Evolutionary conservation across 2,888 invertebrate genomes (phyloP).

Genomic region (Scaptomyza reducta): DNA sequence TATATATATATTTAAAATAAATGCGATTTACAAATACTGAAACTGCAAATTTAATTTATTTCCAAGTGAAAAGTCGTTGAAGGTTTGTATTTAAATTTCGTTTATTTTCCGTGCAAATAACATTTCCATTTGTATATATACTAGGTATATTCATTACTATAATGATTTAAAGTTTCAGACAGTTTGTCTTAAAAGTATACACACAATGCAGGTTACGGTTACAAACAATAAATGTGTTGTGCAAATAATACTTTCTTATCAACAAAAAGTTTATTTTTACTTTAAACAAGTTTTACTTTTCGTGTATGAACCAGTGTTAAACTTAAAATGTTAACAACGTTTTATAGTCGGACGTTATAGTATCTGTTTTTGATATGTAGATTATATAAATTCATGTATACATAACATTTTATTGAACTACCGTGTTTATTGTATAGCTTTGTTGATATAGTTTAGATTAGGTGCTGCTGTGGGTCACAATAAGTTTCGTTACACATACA

Average conservation of each 20-base stretch:
- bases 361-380: slow-evolving; percentile 47
- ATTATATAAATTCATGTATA: slow-evolving; percentile 15
- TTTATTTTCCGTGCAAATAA: slow-evolving; percentile 64
- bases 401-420: slow-evolving; percentile 35
- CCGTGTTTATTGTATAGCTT: slow-evolving; percentile 12
- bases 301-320: slow-evolving; percentile 24
- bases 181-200: slow-evolving; percentile 1
- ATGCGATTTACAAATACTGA: slow-evolving; percentile 69
- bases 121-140: slow-evolving; percentile 46
- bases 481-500: slow-evolving; percentile 3
- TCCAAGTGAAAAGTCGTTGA: slow-evolving; percentile 4
- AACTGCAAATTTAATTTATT: slow-evolving; percentile 2
- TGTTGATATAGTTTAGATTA: slow-evolving; percentile 10
- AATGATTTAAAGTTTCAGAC: background rate
- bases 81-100: slow-evolving; percentile 19
- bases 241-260: background rate
- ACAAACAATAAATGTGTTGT: slow-evolving; percentile 16
- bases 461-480: slow-evolving; percentile 26
- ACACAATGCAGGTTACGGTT: background rate
- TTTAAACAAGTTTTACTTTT: background rate
- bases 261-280: background rate
- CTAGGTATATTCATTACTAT: slow-evolving; percentile 10
- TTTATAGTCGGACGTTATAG: slow-evolving; percentile 42
- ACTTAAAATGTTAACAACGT: slow-evolving; percentile 13
- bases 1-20: slow-evolving; percentile 67